Evolutionary conservation across 2,797 vertebrate species (phyloP).

Genomic region (Anabacerthia variegaticeps): DNA sequence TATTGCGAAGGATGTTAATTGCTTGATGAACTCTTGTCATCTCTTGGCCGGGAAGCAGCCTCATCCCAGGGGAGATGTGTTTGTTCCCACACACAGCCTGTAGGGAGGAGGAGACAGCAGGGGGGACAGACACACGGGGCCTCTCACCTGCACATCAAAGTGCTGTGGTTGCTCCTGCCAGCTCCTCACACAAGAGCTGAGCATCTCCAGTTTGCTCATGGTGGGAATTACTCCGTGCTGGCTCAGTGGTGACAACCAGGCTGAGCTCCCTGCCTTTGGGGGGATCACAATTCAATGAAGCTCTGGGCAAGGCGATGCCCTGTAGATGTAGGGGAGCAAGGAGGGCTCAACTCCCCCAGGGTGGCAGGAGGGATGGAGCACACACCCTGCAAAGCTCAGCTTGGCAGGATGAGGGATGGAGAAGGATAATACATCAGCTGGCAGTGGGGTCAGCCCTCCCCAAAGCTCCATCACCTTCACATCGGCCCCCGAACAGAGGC

Average conservation of each 20-base stretch:
- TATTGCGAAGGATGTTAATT: not conserved
- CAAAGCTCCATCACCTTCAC: not conserved
- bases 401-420: not conserved
- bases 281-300: not conserved
- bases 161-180: accelerated
- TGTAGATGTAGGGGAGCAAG: not conserved
- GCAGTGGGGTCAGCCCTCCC: not conserved
- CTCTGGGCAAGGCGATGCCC: not conserved
- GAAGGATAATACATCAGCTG: accelerated
- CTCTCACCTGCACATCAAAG: not conserved
- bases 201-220: accelerated
- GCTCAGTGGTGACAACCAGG: not conserved
- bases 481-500: accelerated
- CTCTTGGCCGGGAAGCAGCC: not conserved
- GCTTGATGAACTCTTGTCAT: not conserved
- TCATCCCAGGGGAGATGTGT: not conserved
- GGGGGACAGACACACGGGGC: not conserved
- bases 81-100: not conserved
- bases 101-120: accelerated
- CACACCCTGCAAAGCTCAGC: not conserved
- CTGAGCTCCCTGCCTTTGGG: not conserved
- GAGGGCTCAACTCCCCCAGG: accelerated
- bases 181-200: not conserved
- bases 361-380: not conserved
- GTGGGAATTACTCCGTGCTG: accelerated